phyloP scores from a whole-genome alignment of 1,140 invertebrate species.

The Chironomus striatipennis region DNA sequence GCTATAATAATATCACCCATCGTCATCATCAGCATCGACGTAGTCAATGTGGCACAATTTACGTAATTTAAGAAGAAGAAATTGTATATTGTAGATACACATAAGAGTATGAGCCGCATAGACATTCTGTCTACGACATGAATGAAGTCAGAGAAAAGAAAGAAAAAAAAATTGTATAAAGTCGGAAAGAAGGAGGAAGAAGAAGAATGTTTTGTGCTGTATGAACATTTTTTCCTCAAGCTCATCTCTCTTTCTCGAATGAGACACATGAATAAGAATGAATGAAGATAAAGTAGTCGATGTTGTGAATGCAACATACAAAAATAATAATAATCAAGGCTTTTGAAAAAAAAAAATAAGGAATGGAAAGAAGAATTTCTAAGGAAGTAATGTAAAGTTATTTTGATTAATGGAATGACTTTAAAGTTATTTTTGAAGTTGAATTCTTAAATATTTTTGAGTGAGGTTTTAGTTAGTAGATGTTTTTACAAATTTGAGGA shows the following conservation, averaged over 20 bases:
- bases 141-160: not conserved
- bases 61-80: constrained; percentile 14
- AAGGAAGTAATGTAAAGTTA: no score
- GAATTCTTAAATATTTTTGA: no score
- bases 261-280: not conserved
- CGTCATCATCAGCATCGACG: not conserved
- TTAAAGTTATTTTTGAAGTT: no score
- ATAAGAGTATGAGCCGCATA: not conserved
- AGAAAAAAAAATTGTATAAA: not conserved
- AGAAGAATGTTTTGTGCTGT: not conserved
- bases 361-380: no score
- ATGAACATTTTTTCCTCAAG: no score
- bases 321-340: no score
- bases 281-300: not conserved
- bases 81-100: no score
- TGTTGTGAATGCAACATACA: not conserved
- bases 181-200: not conserved
- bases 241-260: no score
- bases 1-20: not conserved
- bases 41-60: not conserved
- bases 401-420: no score
- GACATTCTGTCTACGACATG: not conserved
- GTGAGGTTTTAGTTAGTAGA: no score
- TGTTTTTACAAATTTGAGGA: no score
- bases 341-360: no score